Evolutionary conservation across 2,888 invertebrate genomes (phyloP), one percentile per base, ranked within the genome.

Genomic region (Dorcus parallelipipedus): DNA sequence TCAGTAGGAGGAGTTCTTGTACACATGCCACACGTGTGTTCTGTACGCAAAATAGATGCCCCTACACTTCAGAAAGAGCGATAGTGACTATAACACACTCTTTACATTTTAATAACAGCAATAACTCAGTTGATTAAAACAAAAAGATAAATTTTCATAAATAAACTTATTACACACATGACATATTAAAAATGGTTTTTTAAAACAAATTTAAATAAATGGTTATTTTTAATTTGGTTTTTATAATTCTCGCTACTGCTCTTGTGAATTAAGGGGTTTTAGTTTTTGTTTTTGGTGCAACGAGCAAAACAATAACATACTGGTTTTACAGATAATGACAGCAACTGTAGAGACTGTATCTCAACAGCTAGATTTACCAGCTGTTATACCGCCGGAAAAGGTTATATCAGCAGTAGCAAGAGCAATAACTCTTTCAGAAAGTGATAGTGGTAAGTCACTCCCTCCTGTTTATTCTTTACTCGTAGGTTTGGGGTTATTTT

Each of bases 261-360:
- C 55, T 51, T 59, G 49, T 42, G 49, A 49, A 49, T 48, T 59
- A 52, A 38, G 49, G 59, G 55, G 55, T 41, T 42, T 50, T 49
- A 54, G 50, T 38, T 47, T 38, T 53, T 53, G 38, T 39, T 20
- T 33, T 33, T 33, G 7, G 45, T 6, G n/a, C 41, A n/a, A 41
- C 4, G 14, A 45, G 2, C 9, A 17, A 45, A 23, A 45, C 9
- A 45, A 20, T 49, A 38, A 49, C 47, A 39, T 42, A 42, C 50
- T 49, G n/a, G 53, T 60, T 58, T 79, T 80, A 75, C 83, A 93
- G 93, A 93, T 94, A 74, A 92, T 94, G 91, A 94, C 95, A 67
- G 95, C 95, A 23, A 94, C 94, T n/a, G 94, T 95, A 71, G 93
- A 95, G 82, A 95, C 94, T 40, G 93, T 95, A 65, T 90, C 91